Evolutionary conservation across 2,113 vertebrate genomes (phyloP).

Genomic region (Tupaia tana): DNA sequence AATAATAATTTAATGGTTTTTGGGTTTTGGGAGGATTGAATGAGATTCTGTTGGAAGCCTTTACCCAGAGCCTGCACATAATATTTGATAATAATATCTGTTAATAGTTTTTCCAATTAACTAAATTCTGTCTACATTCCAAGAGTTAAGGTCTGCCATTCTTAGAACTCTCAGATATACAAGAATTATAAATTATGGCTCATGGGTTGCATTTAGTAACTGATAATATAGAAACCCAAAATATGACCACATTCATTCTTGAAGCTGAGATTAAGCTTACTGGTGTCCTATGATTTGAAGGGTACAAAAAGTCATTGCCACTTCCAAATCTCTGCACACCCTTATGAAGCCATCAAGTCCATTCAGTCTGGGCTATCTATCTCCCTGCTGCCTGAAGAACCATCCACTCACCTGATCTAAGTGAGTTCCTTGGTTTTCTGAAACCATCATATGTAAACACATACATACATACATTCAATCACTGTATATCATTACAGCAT

Average conservation of each 20-base stretch:
- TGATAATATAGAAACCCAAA: background rate
- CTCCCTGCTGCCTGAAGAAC: background rate
- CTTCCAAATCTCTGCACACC: background rate
- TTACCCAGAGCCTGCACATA: background rate
- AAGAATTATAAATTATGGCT: background rate
- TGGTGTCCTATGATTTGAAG: background rate
- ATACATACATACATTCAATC: too few relatives aligned
- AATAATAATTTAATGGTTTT: background rate
- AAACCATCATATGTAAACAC: background rate
- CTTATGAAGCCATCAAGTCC: background rate
- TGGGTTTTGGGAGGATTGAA: background rate
- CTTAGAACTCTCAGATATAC: background rate
- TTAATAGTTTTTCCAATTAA: background rate
- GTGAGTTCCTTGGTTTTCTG: conserved; percentile 28
- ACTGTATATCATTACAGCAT: too few relatives aligned
- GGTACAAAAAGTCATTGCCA: background rate
- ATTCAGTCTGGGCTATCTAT: background rate
- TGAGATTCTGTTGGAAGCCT: background rate
- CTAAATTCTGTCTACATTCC: background rate
- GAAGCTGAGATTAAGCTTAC: background rate
- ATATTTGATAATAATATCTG: background rate
- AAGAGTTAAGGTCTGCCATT: background rate
- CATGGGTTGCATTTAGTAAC: background rate
- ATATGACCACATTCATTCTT: background rate
- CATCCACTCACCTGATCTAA: background rate